Evolutionary conservation across 1,140 invertebrate species (phyloP).

Genomic region (Lucilia sericata): DNA sequence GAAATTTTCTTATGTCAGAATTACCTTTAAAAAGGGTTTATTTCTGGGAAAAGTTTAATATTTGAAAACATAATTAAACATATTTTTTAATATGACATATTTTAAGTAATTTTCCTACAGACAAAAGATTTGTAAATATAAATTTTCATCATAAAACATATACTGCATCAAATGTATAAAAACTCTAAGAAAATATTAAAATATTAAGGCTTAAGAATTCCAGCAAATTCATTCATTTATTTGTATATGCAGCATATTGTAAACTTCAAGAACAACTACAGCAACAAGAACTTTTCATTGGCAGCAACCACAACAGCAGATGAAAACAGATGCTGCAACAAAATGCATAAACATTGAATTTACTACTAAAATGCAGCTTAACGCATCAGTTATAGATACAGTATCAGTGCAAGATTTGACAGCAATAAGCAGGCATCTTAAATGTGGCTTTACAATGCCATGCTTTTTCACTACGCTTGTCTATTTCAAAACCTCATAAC

Average conservation of each 20-base stretch:
- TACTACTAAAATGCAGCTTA: conserved; percentile 20
- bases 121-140: too few relatives aligned
- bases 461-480: conserved; percentile 40
- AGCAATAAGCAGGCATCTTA: conserved; percentile 37
- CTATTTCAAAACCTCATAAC: background rate
- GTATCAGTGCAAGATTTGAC: conserved; percentile 43
- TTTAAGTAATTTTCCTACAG: too few relatives aligned
- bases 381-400: conserved; percentile 42
- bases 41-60: too few relatives aligned
- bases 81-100: too few relatives aligned
- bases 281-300: background rate
- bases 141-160: too few relatives aligned
- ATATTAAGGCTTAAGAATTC: background rate
- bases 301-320: background rate
- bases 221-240: background rate
- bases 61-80: too few relatives aligned
- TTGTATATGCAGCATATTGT: background rate
- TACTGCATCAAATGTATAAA: background rate
- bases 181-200: background rate
- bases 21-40: too few relatives aligned
- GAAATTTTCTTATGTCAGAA: too few relatives aligned
- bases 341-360: conserved; percentile 10
- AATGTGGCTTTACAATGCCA: conserved; percentile 31
- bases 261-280: background rate
- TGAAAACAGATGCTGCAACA: conserved; percentile 11